A percentile compares a stretch with the other conserved stretches of the same genome.
phyloP scores from a whole-genome alignment of 2,113 vertebrate species.

The Aleadryas rufinucha region DNA sequence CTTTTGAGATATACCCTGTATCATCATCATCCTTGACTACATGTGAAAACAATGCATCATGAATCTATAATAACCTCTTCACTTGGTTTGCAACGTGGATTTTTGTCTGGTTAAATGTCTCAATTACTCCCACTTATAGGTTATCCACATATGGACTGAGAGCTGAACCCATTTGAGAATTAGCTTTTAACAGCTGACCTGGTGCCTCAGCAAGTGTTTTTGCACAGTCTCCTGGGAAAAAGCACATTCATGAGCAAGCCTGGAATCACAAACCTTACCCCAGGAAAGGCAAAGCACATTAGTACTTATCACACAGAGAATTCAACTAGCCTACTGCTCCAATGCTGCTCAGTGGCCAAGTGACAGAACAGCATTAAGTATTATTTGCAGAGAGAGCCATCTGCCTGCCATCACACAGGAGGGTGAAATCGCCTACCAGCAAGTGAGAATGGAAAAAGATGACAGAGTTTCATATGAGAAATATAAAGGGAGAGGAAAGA shows the following conservation, averaged over 20 bases:
- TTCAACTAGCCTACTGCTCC: constrained; percentile 50
- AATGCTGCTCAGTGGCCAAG: constrained; percentile 24
- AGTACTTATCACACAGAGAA: background rate
- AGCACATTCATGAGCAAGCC: constrained; percentile 26
- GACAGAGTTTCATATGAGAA: background rate
- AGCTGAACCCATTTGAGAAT: constrained; percentile 51
- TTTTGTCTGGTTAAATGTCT: constrained; percentile 63
- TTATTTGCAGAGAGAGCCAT: constrained; percentile 25
- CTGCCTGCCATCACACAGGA: constrained; percentile 15
- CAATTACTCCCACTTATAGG: constrained; percentile 65
- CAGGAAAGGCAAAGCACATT: background rate
- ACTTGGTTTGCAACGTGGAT: constrained; percentile 13
- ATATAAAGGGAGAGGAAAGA: background rate
- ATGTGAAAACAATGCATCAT: constrained; percentile 33
- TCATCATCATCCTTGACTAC: constrained; percentile 51
- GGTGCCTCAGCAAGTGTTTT: constrained; percentile 24
- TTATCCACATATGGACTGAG: constrained; percentile 59
- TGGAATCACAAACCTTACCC: background rate
- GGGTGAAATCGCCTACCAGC: background rate
- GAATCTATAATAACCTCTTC: constrained; percentile 56
- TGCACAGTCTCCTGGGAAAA: constrained; percentile 27
- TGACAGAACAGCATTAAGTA: constrained; percentile 18
- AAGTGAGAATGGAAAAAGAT: background rate
- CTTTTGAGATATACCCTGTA: constrained; percentile 19
- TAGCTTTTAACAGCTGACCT: constrained; percentile 68